Percentiles rank a stretch among this genome's conserved stretches.
These are phyloP conservation scores for Leptobrachium ailaonicum DNA, from an alignment of 2,113 vertebrate species.

Conservation along the genomic window DNA sequence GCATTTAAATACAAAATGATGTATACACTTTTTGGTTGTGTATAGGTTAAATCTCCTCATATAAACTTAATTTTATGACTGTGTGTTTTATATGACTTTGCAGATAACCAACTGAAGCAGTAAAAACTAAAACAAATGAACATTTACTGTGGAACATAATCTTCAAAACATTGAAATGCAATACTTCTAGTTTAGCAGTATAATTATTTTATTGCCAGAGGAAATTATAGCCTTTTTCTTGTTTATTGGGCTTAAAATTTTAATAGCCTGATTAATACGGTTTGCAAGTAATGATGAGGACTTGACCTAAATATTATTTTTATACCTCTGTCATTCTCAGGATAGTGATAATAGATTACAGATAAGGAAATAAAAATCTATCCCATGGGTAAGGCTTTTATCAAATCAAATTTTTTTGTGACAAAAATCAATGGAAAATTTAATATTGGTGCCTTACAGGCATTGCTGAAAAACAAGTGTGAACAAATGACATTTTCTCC, in stretches of 20 bases:
- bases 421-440: constrained; percentile 21
- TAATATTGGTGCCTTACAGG: constrained; percentile 1
- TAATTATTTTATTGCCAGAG: neutral
- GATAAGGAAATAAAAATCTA: constrained; percentile 3
- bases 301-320: neutral
- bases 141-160: neutral
- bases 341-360: neutral
- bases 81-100: neutral
- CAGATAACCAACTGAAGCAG: neutral
- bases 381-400: constrained; percentile 19
- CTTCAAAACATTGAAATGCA: neutral
- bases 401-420: constrained; percentile 5
- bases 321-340: neutral
- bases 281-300: constrained; percentile 1
- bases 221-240: neutral
- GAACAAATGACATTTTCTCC: constrained; percentile 2
- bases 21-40: too few relatives aligned
- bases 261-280: constrained; percentile 1
- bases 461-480: constrained; percentile 1
- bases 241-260: neutral
- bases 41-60: too few relatives aligned
- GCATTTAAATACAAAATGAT: too few relatives aligned
- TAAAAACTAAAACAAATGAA: constrained; percentile 1
- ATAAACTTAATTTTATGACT: neutral
- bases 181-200: neutral